These are phyloP conservation scores for Frankliniella intonsa DNA, from an alignment of 2,888 invertebrate genomes.

Conservation along the genomic window DNA sequence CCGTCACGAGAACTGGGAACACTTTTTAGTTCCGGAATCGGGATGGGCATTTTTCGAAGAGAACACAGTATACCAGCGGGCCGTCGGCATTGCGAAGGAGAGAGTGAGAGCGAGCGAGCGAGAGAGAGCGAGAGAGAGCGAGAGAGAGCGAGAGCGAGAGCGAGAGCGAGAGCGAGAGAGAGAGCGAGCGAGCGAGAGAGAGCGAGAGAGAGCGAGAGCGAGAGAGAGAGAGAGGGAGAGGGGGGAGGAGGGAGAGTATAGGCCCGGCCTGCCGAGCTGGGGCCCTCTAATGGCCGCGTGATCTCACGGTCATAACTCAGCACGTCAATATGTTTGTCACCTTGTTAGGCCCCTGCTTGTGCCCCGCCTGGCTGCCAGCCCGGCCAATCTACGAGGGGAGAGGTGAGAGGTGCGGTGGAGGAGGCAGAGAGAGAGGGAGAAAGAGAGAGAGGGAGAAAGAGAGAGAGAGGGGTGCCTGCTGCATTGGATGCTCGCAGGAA, in stretches of 20 bases:
- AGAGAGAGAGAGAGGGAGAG: too few relatives aligned
- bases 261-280: neutral
- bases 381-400: neutral
- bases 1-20: neutral
- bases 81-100: neutral
- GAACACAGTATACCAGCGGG: neutral
- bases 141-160: too few relatives aligned
- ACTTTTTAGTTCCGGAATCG: neutral
- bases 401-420: neutral
- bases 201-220: too few relatives aligned
- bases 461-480: neutral
- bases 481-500: neutral
- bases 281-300: neutral
- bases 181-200: too few relatives aligned
- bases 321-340: constrained; percentile 14
- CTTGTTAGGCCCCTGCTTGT: neutral
- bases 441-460: neutral
- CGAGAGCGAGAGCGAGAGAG: too few relatives aligned
- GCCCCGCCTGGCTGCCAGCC: neutral
- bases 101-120: too few relatives aligned
- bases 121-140: too few relatives aligned
- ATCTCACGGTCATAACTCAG: constrained; percentile 23
- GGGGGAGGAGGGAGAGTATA: too few relatives aligned
- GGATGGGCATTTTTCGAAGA: neutral
- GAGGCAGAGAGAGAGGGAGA: neutral